These are phyloP conservation scores for Orycteropus afer DNA, from an alignment of 2,113 vertebrate genomes.

Conservation along the genomic window DNA sequence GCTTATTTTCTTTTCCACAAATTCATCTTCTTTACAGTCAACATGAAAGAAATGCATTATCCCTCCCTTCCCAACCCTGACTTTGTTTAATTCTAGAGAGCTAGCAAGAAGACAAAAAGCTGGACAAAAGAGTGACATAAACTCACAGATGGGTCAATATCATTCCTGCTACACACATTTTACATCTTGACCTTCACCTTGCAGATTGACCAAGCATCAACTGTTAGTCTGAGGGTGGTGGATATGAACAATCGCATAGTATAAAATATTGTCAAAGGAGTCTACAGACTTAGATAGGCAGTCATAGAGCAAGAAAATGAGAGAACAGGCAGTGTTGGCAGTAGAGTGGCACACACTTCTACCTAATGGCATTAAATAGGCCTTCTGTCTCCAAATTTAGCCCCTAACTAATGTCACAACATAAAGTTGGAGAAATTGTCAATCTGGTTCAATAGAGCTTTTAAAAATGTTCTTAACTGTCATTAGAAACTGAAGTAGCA, in stretches of 20 bases:
- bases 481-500: conserved; percentile 67
- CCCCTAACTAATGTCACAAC: neutral
- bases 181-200: neutral
- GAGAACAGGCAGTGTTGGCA: neutral
- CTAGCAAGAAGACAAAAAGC: neutral
- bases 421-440: conserved; percentile 15
- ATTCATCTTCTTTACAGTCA: neutral
- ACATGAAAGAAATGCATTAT: neutral
- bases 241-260: neutral
- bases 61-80: neutral
- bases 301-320: neutral
- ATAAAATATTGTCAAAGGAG: neutral
- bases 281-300: neutral
- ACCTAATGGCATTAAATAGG: neutral
- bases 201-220: neutral
- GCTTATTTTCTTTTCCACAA: neutral
- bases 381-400: conserved; percentile 23
- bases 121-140: neutral
- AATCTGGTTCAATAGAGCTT: conserved; percentile 33
- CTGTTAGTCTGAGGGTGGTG: neutral
- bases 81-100: conserved; percentile 25
- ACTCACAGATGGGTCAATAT: neutral
- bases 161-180: neutral
- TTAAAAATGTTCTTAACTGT: conserved; percentile 61
- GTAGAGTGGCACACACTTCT: fast-evolving